phyloP scores from a whole-genome alignment of 2,797 vertebrate species.

The Helicolenus hilgendorfi region DNA sequence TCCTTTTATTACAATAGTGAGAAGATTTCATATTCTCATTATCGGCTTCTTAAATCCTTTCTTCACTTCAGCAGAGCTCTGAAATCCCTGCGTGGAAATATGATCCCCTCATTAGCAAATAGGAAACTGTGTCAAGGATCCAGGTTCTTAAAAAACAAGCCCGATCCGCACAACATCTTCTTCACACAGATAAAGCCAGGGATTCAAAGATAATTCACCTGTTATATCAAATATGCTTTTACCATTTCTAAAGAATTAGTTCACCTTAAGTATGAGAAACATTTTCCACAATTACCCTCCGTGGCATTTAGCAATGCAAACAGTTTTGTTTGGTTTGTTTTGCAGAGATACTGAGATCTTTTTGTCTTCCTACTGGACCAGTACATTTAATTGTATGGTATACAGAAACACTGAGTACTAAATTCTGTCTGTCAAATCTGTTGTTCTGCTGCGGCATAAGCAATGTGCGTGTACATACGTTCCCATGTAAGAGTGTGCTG shows the following conservation, averaged over 20 bases:
- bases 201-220: background rate
- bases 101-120: conserved; percentile 1
- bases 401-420: background rate
- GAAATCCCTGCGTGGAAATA: background rate
- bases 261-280: background rate
- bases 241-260: background rate
- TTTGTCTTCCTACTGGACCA: background rate
- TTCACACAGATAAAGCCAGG: background rate
- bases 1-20: background rate
- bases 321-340: background rate
- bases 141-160: background rate
- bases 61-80: background rate
- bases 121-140: conserved; percentile 18
- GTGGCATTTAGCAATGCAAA: background rate
- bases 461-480: background rate
- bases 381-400: background rate
- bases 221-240: background rate
- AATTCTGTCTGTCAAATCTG: background rate
- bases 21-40: conserved; percentile 4
- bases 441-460: background rate
- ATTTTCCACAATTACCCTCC: background rate
- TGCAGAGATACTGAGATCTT: background rate
- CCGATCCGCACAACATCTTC: background rate
- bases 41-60: background rate
- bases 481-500: background rate